Percentiles rank a stretch among this genome's conserved stretches.
Conservation (phyloP, 2,797 vertebrate species). For the Rhinophrynus dorsalis region DNA sequence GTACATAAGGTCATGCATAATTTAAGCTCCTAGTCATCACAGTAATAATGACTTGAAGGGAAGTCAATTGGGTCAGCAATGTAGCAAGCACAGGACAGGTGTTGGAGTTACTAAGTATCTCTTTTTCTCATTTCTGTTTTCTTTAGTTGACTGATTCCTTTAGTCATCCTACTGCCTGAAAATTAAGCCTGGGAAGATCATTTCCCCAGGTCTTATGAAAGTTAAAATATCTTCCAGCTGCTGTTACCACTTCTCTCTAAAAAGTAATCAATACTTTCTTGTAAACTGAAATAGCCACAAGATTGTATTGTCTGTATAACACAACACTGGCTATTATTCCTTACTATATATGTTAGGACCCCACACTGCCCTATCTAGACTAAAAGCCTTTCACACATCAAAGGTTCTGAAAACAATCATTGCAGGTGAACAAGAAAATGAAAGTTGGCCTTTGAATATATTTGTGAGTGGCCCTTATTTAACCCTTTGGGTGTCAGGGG, state of each 20-base stretch:
- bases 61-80: not conserved
- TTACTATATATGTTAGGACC: too few relatives aligned
- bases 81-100: constrained; percentile 1
- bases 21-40: not conserved
- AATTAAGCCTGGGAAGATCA: constrained; percentile 5
- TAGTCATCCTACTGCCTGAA: constrained; percentile 13
- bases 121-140: constrained; percentile 26
- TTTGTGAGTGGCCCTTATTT: too few relatives aligned
- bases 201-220: constrained; percentile 1
- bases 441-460: too few relatives aligned
- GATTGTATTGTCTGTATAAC: not conserved
- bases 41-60: not conserved
- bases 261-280: constrained; percentile 38
- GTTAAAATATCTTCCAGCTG: constrained; percentile 14
- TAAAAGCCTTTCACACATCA: too few relatives aligned
- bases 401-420: too few relatives aligned
- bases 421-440: too few relatives aligned
- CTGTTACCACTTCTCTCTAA: constrained; percentile 3
- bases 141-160: constrained; percentile 33
- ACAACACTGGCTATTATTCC: too few relatives aligned
- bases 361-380: too few relatives aligned
- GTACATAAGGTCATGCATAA: not conserved
- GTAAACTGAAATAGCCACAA: constrained; percentile 15
- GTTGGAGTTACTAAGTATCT: not conserved
- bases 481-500: too few relatives aligned